These are phyloP conservation scores for Drosophila kohkoa DNA, from an alignment of 1,140 invertebrate species.

Conservation along the genomic window DNA sequence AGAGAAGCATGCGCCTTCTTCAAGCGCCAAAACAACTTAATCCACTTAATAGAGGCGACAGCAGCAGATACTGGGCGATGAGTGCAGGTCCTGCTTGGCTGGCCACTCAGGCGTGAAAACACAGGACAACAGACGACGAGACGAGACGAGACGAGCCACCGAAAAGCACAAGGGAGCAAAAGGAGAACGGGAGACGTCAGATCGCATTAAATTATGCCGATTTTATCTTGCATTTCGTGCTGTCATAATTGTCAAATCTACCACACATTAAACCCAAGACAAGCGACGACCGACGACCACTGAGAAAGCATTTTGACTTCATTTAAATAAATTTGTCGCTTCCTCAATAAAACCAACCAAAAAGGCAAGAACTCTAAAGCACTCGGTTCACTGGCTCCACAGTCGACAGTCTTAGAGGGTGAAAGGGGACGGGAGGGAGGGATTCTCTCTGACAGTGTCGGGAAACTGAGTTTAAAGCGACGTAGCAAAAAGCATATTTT, in stretches of 20 bases:
- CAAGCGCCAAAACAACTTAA: slow-evolving; percentile 69
- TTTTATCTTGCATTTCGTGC: slow-evolving; percentile 71
- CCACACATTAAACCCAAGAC: slow-evolving; percentile 73
- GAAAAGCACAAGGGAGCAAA: background rate
- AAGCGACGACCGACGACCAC: slow-evolving; percentile 38
- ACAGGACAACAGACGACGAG: background rate
- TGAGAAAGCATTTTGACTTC: slow-evolving; percentile 67
- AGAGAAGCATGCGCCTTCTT: background rate
- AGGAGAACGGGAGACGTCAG: background rate
- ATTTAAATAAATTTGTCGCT: slow-evolving; percentile 82
- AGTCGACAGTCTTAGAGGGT: background rate
- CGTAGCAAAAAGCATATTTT: slow-evolving; percentile 71
- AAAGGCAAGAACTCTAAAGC: slow-evolving; percentile 38
- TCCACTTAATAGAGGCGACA: slow-evolving; percentile 78
- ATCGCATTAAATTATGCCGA: slow-evolving; percentile 65
- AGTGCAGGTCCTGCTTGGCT: slow-evolving; percentile 60
- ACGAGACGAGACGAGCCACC: background rate
- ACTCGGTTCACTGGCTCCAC: slow-evolving; percentile 20
- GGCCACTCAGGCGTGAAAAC: slow-evolving; percentile 29
- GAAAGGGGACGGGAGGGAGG: background rate
- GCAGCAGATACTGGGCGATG: slow-evolving; percentile 57
- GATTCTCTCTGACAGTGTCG: background rate
- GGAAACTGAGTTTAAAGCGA: slow-evolving; percentile 28
- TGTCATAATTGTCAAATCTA: slow-evolving; percentile 82
- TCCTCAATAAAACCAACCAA: slow-evolving; percentile 75